Evolutionary conservation across 2,797 vertebrate species (phyloP).

Genomic region (Malacoraja senta): DNA sequence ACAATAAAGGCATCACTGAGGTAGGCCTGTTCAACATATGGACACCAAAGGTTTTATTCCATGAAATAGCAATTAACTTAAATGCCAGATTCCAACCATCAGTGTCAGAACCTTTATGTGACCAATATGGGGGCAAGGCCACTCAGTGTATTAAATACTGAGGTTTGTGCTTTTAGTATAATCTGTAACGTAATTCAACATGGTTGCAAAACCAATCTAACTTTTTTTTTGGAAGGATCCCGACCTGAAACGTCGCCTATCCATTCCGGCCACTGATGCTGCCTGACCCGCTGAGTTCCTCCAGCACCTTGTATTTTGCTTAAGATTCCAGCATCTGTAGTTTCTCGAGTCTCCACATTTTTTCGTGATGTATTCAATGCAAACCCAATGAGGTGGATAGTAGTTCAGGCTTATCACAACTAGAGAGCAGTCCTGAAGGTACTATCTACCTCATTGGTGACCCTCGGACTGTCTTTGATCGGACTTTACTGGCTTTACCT

Average conservation of each 20-base stretch:
- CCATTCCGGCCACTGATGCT: too few relatives aligned
- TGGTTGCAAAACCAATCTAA: neutral
- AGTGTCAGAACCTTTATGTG: neutral
- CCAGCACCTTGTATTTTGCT: too few relatives aligned
- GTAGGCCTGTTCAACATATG: neutral
- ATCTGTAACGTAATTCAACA: neutral
- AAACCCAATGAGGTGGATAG: neutral
- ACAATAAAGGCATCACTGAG: neutral
- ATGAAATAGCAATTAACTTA: slow-evolving; percentile 13
- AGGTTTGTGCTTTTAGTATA: slow-evolving; percentile 28
- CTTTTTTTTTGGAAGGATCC: too few relatives aligned
- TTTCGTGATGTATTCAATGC: neutral
- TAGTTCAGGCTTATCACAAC: too few relatives aligned
- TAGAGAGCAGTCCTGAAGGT: too few relatives aligned
- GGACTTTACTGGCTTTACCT: too few relatives aligned
- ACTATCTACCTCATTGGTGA: too few relatives aligned
- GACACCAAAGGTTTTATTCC: neutral
- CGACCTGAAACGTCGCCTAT: too few relatives aligned
- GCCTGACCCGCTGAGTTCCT: too few relatives aligned
- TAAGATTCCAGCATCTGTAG: too few relatives aligned
- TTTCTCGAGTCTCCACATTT: too few relatives aligned
- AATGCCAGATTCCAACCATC: neutral
- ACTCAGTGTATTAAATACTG: neutral
- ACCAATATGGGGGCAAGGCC: neutral
- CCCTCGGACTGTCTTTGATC: too few relatives aligned